Evolutionary conservation across 2,113 vertebrate species (phyloP).

Genomic region (Anser brachyrhynchus): DNA sequence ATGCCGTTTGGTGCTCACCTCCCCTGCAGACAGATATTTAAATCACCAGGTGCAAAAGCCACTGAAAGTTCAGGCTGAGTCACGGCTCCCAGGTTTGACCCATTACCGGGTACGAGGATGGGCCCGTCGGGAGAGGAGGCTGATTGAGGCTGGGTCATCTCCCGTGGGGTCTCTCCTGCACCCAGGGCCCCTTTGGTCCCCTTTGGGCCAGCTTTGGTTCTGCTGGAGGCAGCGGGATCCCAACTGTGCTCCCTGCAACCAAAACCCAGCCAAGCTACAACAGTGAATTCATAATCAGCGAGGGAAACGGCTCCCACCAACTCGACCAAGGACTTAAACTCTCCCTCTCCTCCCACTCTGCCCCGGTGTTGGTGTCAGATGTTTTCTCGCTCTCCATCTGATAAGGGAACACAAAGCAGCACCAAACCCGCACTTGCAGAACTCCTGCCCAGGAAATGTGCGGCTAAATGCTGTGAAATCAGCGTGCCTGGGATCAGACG

Average conservation of each 20-base stretch:
- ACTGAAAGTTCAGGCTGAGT: slow-evolving; percentile 60
- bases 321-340: background rate
- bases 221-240: background rate
- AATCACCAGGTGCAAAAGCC: slow-evolving; percentile 59
- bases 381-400: background rate
- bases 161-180: background rate
- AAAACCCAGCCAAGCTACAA: background rate
- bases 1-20: slow-evolving; percentile 34
- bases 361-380: background rate
- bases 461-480: slow-evolving; percentile 68
- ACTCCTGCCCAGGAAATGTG: slow-evolving; percentile 54
- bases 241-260: background rate
- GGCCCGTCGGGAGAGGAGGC: background rate
- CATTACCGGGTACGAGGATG: background rate
- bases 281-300: background rate
- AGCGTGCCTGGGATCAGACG: slow-evolving; percentile 54
- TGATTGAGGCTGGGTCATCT: background rate
- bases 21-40: slow-evolving; percentile 58
- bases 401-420: slow-evolving; percentile 3
- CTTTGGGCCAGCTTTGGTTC: background rate
- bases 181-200: background rate
- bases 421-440: slow-evolving; percentile 18
- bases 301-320: background rate
- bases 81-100: slow-evolving; percentile 24
- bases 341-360: slow-evolving; percentile 7